Conservation (phyloP, 2,113 vertebrate species). For the Nycticryphes semicollaris region DNA sequence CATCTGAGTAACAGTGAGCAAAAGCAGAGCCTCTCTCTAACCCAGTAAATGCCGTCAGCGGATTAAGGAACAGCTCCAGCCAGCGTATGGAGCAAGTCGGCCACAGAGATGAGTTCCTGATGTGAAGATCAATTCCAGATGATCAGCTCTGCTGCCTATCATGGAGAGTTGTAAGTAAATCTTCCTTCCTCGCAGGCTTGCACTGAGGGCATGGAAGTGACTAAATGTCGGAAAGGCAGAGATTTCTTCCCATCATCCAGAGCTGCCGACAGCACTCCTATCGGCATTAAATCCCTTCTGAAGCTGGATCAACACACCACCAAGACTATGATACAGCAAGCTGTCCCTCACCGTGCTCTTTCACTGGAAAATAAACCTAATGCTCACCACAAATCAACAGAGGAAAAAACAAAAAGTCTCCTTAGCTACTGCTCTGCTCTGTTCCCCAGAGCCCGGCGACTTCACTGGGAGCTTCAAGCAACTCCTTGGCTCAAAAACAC, state of each 20-base stretch:
- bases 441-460: rapidly evolving
- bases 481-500: neutral
- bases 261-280: neutral
- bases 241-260: neutral
- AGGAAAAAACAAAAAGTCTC: neutral
- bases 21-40: neutral
- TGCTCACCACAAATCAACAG: neutral
- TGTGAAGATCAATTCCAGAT: neutral
- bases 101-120: neutral
- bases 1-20: neutral
- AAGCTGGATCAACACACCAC: neutral
- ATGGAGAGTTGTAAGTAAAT: neutral
- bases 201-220: rapidly evolving
- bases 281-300: neutral
- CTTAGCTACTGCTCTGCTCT: neutral
- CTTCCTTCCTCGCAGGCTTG: neutral
- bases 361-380: neutral
- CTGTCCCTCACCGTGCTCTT: neutral
- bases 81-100: neutral
- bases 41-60: neutral
- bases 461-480: neutral
- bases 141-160: neutral
- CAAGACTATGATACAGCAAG: rapidly evolving
- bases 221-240: neutral
- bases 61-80: neutral